Conservation (phyloP, 2,113 vertebrate genomes). For the Misgurnus anguillicaudatus region DNA sequence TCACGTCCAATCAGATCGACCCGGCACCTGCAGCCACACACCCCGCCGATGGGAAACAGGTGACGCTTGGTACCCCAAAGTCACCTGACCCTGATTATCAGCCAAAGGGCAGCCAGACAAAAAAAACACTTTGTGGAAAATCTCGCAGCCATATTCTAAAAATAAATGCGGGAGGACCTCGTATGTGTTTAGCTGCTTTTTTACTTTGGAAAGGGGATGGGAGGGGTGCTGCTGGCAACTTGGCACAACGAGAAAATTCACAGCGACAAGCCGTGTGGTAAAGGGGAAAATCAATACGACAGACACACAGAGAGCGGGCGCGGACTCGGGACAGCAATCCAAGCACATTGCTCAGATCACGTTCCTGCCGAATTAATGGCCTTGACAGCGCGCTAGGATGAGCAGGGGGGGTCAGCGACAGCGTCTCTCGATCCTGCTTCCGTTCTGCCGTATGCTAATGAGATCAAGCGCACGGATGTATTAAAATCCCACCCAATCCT, state of each 20-base stretch:
- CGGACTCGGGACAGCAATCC: conserved; percentile 97
- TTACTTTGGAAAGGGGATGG: conserved; percentile 47
- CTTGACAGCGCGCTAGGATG: conserved; percentile 86
- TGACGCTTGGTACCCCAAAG: conserved; percentile 71
- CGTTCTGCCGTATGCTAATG: conserved; percentile 68
- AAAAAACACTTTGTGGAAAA: conserved; percentile 54
- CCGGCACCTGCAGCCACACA: conserved; percentile 85
- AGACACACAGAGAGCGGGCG: conserved; percentile 92
- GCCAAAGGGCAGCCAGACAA: conserved; percentile 25
- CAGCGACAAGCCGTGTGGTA: conserved; percentile 95
- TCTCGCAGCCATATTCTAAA: conserved; percentile 53
- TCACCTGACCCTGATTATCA: conserved; percentile 60
- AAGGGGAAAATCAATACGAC: conserved; percentile 98
- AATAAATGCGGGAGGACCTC: conserved; percentile 51
- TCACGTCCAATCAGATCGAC: conserved; percentile 82
- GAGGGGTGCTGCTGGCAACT: conserved; percentile 80
- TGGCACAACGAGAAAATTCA: conserved; percentile 89
- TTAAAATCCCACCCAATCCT: conserved; percentile 56
- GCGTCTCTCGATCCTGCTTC: conserved; percentile 55
- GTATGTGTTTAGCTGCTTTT: not conserved
- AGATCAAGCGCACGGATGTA: conserved; percentile 62
- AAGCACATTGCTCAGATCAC: conserved; percentile 98
- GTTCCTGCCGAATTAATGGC: conserved; percentile 83
- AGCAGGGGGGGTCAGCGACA: conserved; percentile 65
- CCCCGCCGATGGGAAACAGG: conserved; percentile 77